Base-by-base conservation (phyloP, 2,888 invertebrate genomes). In the Rhopalosiphum nymphaeae region DNA sequence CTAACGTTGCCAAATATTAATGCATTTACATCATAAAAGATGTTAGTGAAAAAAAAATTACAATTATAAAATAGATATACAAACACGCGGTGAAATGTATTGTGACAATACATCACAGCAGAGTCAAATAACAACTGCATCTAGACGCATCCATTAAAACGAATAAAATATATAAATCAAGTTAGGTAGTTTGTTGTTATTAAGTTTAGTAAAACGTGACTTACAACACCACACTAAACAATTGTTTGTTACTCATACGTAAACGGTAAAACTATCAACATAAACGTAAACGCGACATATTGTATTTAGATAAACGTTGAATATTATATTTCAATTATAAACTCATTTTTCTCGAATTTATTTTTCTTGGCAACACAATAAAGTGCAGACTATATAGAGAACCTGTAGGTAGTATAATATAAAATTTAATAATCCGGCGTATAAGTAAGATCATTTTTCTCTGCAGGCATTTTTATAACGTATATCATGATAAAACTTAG, bases 1-100 rank as follows among this genome's bases (percentile, higher is more conserved):
- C 46, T 86, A n/a, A 13, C 3, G 86, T 46, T 86, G 86, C 86
- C 91, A 91, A 91, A 56, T 26, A 56, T 91, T 42, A 84, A 91
- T 91, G 57, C 44, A 57, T 29, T 56, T 57, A 91, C 44, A 16
- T 84, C 25, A 25, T 3, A n/a, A 57, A 44, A 53, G 29, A 84
- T 29, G 53, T 84, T 26, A 91, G 42, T 42, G 56, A 84, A 16
- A 90, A 90, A 46, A 84, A 84, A 13, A 36, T n/a, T 29, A 44
- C 44, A 36, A 5, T 36, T 78, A 56, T 16, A 84, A 91, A 86
- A 29, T 29, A 46, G 46, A 44, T 86, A 29, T 57, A 9, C 16
- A 89, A 29, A 44, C 16, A 57, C 56, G 56, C 9, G 0, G 13
- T 29, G 36, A 25, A 53, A 57, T 36, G 13, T 61, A 89, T 21